Base-by-base conservation (phyloP, 2,113 vertebrate species). In the Ptilonorhynchus violaceus region DNA sequence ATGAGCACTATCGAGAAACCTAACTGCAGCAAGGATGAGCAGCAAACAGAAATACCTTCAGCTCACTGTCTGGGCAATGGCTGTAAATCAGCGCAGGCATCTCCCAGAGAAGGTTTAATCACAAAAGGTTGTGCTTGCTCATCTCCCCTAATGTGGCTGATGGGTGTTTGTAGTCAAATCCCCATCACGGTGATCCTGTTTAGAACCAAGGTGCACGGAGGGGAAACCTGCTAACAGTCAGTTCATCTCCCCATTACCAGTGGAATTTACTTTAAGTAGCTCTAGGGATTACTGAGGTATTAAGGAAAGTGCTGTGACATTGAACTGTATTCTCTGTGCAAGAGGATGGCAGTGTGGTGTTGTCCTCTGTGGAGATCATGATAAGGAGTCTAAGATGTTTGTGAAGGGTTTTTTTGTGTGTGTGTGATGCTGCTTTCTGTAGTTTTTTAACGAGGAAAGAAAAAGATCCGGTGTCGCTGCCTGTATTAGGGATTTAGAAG, bases 221-320 rank as follows among this genome's bases (percentile, higher is more conserved):
- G 77, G 75, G 52, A 75, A 72, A 72, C 60, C 62, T 91, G 52
- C 47, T 92, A 81, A 72, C 39, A 78, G 67, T 49, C 75, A 73
- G 25, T 80, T 92, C 69, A 35, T 80, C 70, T 96, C 21, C 85
- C 58, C 35, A 33, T 37, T 88, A 64, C 47, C 41, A 39, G 59
- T 33, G 21, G 66, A 85, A 89, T 92, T 87, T 84, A 93, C 68
- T 82, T 68, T 74, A 83, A 96, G 92, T 47, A 82, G 58, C 88
- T 91, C 80, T 84, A 66, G 60, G 64, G 84, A 81, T 96, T 93
- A 94, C 20, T 35, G 77, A 90, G 62, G 49, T 76, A 73, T 92
- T 74, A 92, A 58, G 42, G 75, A 92, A 96, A 84, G 42, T 49
- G 44, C 75, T 75, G 88, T 76, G 76, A 81, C 86, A 78, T 37